Percentiles rank a stretch among this genome's conserved stretches.
Evolutionary conservation across 2,797 vertebrate species (phyloP).

Genomic region (Vespertilio murinus): DNA sequence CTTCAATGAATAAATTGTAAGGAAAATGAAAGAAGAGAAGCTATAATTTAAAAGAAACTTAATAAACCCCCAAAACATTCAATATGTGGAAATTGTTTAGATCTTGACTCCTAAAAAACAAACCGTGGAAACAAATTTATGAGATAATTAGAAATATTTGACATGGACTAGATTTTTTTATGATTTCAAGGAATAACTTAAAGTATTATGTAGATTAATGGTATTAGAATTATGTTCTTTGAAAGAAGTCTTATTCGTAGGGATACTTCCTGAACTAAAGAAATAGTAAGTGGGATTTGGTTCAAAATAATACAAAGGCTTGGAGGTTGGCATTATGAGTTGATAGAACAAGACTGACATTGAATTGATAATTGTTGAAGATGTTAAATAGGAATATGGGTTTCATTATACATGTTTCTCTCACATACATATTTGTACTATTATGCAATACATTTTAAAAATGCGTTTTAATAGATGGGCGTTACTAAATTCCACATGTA

Average conservation of each 20-base stretch:
- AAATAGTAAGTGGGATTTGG: neutral
- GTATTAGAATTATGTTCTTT: neutral
- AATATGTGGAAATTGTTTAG: neutral
- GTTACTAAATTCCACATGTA: neutral
- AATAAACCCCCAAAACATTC: neutral
- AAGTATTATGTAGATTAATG: neutral
- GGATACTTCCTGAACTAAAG: neutral
- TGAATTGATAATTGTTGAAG: neutral
- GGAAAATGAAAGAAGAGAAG: neutral
- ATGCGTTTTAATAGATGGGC: neutral
- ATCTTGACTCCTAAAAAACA: neutral
- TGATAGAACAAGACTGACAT: neutral
- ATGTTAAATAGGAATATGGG: neutral
- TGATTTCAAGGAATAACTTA: neutral
- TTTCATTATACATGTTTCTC: neutral
- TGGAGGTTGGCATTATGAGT: neutral
- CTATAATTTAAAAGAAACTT: neutral
- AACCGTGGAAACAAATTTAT: neutral
- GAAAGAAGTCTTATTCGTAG: neutral
- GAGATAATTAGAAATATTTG: constrained; percentile 25
- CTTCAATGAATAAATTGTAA: neutral
- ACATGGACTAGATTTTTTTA: neutral
- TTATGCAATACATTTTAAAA: neutral
- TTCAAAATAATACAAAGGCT: constrained; percentile 9
- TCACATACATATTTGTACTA: neutral